These are phyloP conservation scores for Gavia stellata DNA, from an alignment of 2,113 vertebrate genomes.

Conservation along the genomic window DNA sequence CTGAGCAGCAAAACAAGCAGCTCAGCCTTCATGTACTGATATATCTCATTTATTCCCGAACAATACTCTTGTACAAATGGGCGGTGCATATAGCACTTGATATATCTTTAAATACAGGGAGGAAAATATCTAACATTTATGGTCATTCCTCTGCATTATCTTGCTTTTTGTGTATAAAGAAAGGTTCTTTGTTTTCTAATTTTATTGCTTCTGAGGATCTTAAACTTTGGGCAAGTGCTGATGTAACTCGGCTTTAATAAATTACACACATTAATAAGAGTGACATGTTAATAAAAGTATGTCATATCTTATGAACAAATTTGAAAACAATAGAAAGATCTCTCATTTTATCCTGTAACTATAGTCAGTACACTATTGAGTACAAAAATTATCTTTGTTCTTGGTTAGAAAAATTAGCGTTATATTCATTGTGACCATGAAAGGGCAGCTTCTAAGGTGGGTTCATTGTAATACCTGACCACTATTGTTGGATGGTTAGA, in stretches of 20 bases:
- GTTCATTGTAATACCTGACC: background rate
- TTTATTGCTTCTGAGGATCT: background rate
- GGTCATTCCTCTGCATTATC: background rate
- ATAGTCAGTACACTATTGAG: background rate
- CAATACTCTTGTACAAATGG: background rate
- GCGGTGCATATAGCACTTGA: background rate
- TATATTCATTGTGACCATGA: background rate
- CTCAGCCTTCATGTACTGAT: background rate
- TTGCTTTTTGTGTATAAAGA: background rate
- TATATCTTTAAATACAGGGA: background rate
- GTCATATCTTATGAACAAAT: background rate
- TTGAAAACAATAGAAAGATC: background rate
- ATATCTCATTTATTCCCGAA: background rate
- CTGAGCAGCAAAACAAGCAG: background rate
- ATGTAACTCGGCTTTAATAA: background rate
- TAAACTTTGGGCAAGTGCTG: background rate
- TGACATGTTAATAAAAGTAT: background rate
- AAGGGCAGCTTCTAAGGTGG: background rate
- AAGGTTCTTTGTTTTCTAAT: background rate
- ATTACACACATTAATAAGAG: background rate
- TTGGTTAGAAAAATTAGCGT: background rate
- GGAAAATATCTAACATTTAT: background rate
- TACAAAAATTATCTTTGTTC: background rate
- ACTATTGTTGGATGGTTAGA: background rate
- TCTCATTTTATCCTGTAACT: background rate